Evolutionary conservation across 2,113 vertebrate genomes (phyloP), one percentile per base, ranked within the genome.

Genomic region (Hepsetus odoe): DNA sequence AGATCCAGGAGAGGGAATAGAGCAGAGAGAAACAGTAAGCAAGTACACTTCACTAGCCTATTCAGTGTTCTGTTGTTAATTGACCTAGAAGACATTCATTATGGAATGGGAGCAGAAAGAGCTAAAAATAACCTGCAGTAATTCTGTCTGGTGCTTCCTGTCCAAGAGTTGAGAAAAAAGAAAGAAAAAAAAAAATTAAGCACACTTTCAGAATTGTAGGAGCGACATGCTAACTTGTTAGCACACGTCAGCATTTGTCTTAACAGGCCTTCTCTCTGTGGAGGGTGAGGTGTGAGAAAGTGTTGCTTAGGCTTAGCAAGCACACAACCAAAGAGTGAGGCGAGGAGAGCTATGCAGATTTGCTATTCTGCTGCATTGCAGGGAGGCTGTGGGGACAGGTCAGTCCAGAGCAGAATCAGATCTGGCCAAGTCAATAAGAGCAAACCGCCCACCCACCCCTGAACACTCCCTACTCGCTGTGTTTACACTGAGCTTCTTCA

Each of bases 401-500:
- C 65, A 85, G 49, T 26, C 66, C 38, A 22, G 20, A 82, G 55
- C 66, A 61, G 26, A 65, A 64, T 73, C 18, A 40, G 49, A 56
- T 79, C 82, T 88, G 72, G 88, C 40, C 85, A 79, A 76, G 61
- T 80, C 83, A 77, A 84, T n/a, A n/a, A n/a, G n/a, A n/a, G n/a
- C n/a, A n/a, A n/a, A n/a, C n/a, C 78, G 71, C 56, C 69, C 81
- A 87, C 71, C 83, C 77, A 76, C 24, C 56, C 51, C 58, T 44
- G 67, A 73, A 69, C 59, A 58, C 32, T 66, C 74, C 62, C 66
- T 56, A 12, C 66, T 64, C 10, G n/a, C 62, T 33, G 26, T 74
- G 79, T 84, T 86, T 90, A 88, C 86, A 90, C 89, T 91, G 89
- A 88, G 90, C 72, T 82, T 88, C 77, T 82, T 70, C 83, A 80